These are phyloP conservation scores for Bujurquina vittata DNA, from an alignment of 2,113 vertebrate genomes.

Conservation along the genomic window DNA sequence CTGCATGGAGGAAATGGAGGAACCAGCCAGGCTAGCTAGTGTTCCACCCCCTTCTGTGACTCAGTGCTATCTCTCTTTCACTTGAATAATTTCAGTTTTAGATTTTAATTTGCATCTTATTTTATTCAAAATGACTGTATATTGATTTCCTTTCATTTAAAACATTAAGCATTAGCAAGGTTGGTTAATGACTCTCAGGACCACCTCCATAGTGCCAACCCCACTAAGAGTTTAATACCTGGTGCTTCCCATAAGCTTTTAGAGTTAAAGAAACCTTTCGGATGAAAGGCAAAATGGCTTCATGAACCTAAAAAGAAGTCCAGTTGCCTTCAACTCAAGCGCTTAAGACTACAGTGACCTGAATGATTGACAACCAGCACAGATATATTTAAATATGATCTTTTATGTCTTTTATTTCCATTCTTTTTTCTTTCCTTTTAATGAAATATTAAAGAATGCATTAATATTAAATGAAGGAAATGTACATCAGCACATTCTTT, in stretches of 20 bases:
- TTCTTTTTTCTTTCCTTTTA: background rate
- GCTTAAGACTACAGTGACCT: background rate
- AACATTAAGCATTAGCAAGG: background rate
- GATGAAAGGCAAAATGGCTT: background rate
- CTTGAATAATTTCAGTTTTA: background rate
- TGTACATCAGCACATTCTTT: background rate
- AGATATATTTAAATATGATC: background rate
- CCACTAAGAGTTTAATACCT: background rate
- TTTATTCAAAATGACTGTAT: background rate
- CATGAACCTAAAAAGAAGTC: background rate
- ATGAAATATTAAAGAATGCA: background rate
- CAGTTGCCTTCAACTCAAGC: background rate
- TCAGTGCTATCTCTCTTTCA: background rate
- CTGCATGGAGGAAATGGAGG: background rate
- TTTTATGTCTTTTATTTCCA: background rate
- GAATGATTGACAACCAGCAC: background rate
- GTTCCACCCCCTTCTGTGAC: background rate
- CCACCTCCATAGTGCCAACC: background rate
- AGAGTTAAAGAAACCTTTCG: background rate
- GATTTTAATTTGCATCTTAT: background rate
- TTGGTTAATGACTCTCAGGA: background rate
- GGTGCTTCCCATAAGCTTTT: background rate
- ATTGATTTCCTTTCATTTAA: background rate
- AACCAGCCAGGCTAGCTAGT: background rate
- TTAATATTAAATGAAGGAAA: background rate